phyloP scores from a whole-genome alignment of 2,888 invertebrate species.

The Ferdinandea cuprea region DNA sequence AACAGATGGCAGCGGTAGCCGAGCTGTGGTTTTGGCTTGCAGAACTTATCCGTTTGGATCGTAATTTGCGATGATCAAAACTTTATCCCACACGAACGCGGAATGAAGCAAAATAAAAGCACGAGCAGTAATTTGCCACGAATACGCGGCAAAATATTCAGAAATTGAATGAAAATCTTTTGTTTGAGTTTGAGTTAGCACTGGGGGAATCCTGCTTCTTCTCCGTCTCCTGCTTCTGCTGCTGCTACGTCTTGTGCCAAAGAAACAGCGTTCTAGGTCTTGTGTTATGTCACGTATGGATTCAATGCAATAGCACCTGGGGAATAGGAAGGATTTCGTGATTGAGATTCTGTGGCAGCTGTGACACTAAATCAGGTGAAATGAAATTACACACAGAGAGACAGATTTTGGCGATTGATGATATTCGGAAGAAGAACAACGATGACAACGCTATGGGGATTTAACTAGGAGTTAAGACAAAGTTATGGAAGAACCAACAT shows the following conservation, averaged over 20 bases:
- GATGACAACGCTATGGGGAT: background rate
- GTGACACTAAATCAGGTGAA: conserved; percentile 51
- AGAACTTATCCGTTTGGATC: conserved; percentile 60
- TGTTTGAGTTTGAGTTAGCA: conserved; percentile 53
- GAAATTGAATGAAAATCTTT: conserved; percentile 71
- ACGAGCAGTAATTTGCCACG: conserved; percentile 56
- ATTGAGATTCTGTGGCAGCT: conserved; percentile 26
- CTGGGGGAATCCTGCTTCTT: conserved; percentile 9
- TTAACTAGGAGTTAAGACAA: background rate
- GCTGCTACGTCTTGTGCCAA: no score
- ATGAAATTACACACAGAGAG: conserved; percentile 37
- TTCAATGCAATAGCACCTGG: conserved; percentile 69
- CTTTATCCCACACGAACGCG: conserved; percentile 46
- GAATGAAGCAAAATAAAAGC: conserved; percentile 38
- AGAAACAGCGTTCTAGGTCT: conserved; percentile 33
- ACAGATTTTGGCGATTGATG: conserved; percentile 30
- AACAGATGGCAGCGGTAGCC: conserved; percentile 48
- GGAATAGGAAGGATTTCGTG: conserved; percentile 49
- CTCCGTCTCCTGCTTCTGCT: background rate
- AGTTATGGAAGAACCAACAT: background rate
- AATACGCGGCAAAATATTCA: conserved; percentile 44
- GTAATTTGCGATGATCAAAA: conserved; percentile 66
- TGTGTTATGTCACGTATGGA: conserved; percentile 63
- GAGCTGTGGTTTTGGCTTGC: conserved; percentile 21
- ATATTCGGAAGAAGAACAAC: background rate